Percentiles rank a stretch among this genome's conserved stretches.
Evolutionary conservation across 2,113 vertebrate genomes (phyloP).

Genomic region (Pseudorectes ferrugineus): DNA sequence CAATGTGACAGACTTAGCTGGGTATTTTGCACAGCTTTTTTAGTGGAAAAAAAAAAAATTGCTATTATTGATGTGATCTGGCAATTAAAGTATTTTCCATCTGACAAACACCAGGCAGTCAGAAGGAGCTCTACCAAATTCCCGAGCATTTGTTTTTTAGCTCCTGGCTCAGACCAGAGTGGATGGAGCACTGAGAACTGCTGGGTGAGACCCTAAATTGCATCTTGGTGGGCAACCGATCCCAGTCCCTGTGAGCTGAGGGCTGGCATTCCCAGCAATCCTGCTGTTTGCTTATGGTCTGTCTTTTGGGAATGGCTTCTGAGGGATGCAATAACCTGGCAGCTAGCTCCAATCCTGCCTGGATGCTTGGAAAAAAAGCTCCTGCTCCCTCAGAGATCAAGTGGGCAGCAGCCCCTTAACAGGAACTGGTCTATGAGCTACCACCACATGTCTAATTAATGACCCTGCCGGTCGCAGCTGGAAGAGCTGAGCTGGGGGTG

Average conservation of each 20-base stretch:
- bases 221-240: neutral
- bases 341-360: neutral
- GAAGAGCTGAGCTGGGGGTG: conserved; percentile 84
- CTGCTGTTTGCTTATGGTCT: neutral
- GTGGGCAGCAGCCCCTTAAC: conserved; percentile 71
- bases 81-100: neutral
- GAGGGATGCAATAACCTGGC: neutral
- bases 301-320: neutral
- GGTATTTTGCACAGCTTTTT: neutral
- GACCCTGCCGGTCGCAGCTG: conserved; percentile 83
- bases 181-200: neutral
- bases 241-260: neutral
- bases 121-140: neutral
- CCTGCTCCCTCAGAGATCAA: conserved; percentile 61
- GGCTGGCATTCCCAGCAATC: neutral
- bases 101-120: neutral
- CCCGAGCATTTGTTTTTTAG: neutral
- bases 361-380: conserved; percentile 29
- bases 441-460: conserved; percentile 83
- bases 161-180: neutral
- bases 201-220: accelerated
- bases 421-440: conserved; percentile 72
- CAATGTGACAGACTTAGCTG: neutral
- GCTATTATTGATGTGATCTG: neutral
- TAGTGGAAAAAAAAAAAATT: neutral